phyloP scores from a whole-genome alignment of 2,113 vertebrate genomes.

The Microtus oregoni region DNA sequence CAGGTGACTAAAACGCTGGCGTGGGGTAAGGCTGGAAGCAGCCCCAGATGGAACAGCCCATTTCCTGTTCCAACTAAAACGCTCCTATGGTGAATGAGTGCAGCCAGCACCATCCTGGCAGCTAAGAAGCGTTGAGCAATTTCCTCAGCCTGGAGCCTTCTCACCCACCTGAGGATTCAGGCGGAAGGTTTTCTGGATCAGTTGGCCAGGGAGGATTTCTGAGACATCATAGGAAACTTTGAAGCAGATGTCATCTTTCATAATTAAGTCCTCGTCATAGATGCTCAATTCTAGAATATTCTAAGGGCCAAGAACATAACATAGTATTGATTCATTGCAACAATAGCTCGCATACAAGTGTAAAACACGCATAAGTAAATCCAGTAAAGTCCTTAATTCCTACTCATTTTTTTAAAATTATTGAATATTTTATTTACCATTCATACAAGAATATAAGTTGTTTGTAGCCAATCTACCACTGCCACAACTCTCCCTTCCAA shows the following conservation, averaged over 20 bases:
- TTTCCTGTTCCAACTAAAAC: conserved; percentile 18
- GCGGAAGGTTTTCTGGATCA: conserved; percentile 78
- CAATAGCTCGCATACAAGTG: neutral
- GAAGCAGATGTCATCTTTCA: conserved; percentile 83
- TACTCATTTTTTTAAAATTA: neutral
- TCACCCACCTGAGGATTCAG: conserved; percentile 81
- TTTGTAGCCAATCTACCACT: neutral
- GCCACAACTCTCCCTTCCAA: neutral
- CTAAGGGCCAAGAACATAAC: conserved; percentile 73
- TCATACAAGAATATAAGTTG: neutral
- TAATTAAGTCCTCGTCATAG: conserved; percentile 84
- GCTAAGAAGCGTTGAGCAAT: neutral
- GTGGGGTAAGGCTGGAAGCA: neutral
- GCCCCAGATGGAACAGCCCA: neutral
- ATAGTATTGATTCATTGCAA: neutral
- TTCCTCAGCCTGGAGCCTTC: neutral
- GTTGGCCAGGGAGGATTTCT: conserved; percentile 84
- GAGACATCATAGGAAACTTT: conserved; percentile 85
- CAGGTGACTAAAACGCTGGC: neutral
- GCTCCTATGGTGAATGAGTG: neutral
- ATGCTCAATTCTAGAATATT: conserved; percentile 87
- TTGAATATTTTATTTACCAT: neutral
- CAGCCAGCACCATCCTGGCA: neutral
- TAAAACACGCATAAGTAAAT: conserved; percentile 43
- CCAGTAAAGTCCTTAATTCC: neutral